Base-by-base conservation (phyloP, 64 coral and sea anemone genomes). In the Hydrozoanthus tunicans region DNA sequence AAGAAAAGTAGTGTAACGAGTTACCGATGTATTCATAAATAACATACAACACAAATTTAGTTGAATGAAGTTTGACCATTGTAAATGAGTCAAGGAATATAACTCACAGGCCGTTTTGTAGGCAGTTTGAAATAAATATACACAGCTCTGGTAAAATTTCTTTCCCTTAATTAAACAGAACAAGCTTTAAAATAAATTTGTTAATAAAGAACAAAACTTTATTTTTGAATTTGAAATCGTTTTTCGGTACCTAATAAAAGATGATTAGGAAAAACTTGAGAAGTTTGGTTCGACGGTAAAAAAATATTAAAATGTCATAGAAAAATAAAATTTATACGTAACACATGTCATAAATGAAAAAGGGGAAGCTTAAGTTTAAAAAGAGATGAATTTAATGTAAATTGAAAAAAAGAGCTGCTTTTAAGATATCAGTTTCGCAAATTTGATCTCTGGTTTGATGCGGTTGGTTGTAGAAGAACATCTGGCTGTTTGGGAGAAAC, bases 341-440 rank as follows among this genome's bases (percentile, higher is more conserved):
- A 61, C 54, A 43, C 20, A 79, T 15, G 4, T 58, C 24, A 69
- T 53, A 7, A 84, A 66, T 52, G 61, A 62, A 72, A 58, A 57
- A 67, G 6, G 5, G 58, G 58, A 23, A 81, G 12, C 20, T 86
- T 71, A 56, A 56, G 32, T 53, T 14, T 56, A 26, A 23, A 51
- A 58, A 59, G 20, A 23, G 54, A 11, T 57, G 55, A 59, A 75
- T 88, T 88, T 88, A 88, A 88, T 88, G 84, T 58, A 88, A 88
- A 61, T 88, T 74, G 9, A 51, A 58, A 59, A 88, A 70, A 52
- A 88, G 72, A 88, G 24, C 70, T 73, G 84, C 84, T 88, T 74
- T 88, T 75, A 75, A 88, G 84, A 88, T 88, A 88, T 88, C 84
- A 88, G 68, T 88, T 88, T 88, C 56, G 56, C 70, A 70, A 88